phyloP scores from a whole-genome alignment of 2,797 vertebrate species.

The Chiroxiphia lanceolata region DNA sequence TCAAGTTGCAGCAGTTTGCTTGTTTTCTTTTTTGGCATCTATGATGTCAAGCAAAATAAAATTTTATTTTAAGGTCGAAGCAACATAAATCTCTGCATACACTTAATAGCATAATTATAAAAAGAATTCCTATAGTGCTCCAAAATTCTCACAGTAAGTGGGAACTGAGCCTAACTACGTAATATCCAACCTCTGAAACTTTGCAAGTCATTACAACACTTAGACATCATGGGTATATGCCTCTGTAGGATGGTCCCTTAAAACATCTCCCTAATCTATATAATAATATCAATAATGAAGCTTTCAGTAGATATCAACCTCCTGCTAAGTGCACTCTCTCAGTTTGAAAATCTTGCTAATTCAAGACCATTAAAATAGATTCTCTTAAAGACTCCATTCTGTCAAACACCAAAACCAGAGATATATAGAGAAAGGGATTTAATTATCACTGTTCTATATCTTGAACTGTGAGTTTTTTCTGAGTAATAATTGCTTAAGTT shows the following conservation, averaged over 20 bases:
- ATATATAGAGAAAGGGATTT: conserved; percentile 76
- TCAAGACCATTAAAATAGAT: conserved; percentile 77
- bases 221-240: not conserved
- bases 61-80: not conserved
- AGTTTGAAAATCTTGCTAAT: conserved; percentile 78
- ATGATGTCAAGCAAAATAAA: not conserved
- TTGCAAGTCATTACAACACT: not conserved
- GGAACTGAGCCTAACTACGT: not conserved
- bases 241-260: not conserved
- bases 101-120: not conserved
- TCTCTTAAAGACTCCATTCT: conserved; percentile 75
- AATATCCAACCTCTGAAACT: not conserved
- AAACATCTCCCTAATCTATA: conserved; percentile 37
- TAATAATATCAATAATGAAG: conserved; percentile 65
- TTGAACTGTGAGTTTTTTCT: conserved; percentile 70
- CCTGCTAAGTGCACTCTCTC: conserved; percentile 71
- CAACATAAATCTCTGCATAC: not conserved
- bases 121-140: not conserved
- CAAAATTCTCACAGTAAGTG: not conserved
- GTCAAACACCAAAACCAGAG: conserved; percentile 77
- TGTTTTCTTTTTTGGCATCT: not conserved
- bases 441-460: conserved; percentile 80
- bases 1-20: accelerated
- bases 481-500: conserved; percentile 80
- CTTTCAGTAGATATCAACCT: conserved; percentile 65